phyloP scores from a whole-genome alignment of 2,888 invertebrate genomes.

The Thyatira batis region DNA sequence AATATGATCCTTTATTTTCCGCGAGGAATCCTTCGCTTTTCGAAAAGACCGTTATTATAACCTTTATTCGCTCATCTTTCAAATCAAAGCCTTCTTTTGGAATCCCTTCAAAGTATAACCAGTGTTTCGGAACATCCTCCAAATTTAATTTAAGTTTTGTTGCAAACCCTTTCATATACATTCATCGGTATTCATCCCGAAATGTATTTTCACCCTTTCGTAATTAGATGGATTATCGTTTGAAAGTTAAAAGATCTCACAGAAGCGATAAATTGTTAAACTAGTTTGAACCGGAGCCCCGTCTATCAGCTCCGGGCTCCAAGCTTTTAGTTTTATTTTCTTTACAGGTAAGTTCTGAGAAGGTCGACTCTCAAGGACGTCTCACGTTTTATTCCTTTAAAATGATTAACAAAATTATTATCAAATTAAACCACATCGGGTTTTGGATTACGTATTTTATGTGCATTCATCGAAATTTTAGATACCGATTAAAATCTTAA shows the following conservation, averaged over 20 bases:
- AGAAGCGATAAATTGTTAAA: conserved; percentile 58
- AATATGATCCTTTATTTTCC: conserved; percentile 40
- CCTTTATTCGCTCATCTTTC: conserved; percentile 35
- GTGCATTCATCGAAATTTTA: conserved; percentile 8
- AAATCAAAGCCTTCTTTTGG: conserved; percentile 40
- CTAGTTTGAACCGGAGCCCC: conserved; percentile 50
- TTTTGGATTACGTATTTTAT: conserved; percentile 3
- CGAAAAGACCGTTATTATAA: conserved; percentile 44
- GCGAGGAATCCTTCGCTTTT: conserved; percentile 31
- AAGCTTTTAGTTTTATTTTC: conserved; percentile 63
- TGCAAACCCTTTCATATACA: conserved; percentile 20
- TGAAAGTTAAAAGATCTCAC: conserved; percentile 38
- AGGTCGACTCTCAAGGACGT: conserved; percentile 71
- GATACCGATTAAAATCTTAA: not conserved
- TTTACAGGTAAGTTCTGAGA: conserved; percentile 60
- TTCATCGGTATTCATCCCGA: conserved; percentile 26
- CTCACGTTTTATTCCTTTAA: conserved; percentile 42
- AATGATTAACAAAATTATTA: conserved; percentile 26
- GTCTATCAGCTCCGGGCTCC: conserved; percentile 47
- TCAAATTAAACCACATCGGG: not conserved
- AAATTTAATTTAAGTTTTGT: conserved; percentile 45
- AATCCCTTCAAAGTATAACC: conserved; percentile 36
- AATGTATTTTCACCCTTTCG: conserved; percentile 36
- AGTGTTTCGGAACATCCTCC: conserved; percentile 26
- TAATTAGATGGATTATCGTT: conserved; percentile 52